Conservation (phyloP, 2,888 invertebrate species). For the Apodemia zela region DNA sequence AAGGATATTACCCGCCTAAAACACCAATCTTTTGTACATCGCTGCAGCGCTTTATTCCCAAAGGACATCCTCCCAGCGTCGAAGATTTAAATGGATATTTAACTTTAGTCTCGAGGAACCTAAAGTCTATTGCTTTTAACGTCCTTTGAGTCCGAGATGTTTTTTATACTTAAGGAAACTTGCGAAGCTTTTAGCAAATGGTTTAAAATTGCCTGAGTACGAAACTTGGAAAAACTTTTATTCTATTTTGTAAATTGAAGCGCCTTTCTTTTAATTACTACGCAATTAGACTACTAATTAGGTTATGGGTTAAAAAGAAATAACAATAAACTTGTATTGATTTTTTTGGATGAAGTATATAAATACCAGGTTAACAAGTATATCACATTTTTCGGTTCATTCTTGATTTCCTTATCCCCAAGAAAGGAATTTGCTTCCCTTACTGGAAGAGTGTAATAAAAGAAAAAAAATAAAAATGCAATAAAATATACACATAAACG, state of each 20-base stretch:
- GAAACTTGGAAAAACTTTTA: conserved; percentile 45
- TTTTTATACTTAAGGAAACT: conserved; percentile 56
- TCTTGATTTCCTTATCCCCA: too few relatives aligned
- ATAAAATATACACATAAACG: too few relatives aligned
- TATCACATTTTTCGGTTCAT: too few relatives aligned
- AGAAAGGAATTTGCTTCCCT: too few relatives aligned
- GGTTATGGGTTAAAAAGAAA: background rate
- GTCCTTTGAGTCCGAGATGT: conserved; percentile 48
- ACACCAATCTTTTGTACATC: conserved; percentile 43
- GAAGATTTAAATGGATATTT: conserved; percentile 80
- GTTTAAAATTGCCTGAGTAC: conserved; percentile 63
- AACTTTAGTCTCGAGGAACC: conserved; percentile 76
- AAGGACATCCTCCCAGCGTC: conserved; percentile 46
- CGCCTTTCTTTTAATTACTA: conserved; percentile 5
- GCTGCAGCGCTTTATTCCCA: conserved; percentile 64
- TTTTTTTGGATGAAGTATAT: too few relatives aligned
- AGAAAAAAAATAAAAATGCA: too few relatives aligned
- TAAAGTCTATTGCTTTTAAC: conserved; percentile 70
- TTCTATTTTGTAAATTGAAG: conserved; percentile 22
- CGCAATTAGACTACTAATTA: conserved; percentile 3
- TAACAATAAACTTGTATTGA: too few relatives aligned
- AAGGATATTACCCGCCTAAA: conserved; percentile 2
- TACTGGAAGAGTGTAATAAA: too few relatives aligned
- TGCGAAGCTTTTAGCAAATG: conserved; percentile 68
- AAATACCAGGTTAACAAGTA: too few relatives aligned